These are phyloP conservation scores for Heterodera carotae DNA, from an alignment of 1,140 invertebrate species.

Conservation along the genomic window DNA sequence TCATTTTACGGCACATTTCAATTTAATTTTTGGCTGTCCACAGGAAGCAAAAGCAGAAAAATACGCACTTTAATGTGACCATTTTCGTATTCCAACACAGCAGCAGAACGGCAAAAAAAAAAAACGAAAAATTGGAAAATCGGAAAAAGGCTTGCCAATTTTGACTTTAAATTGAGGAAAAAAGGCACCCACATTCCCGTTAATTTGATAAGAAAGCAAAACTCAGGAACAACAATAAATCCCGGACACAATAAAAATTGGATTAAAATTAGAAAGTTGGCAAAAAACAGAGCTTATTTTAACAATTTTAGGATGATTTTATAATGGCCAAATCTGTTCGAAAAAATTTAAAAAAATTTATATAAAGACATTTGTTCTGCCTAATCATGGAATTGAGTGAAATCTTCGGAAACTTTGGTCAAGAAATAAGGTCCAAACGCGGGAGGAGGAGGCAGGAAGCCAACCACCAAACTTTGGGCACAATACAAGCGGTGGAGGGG, in stretches of 20 bases:
- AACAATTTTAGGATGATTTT: not conserved
- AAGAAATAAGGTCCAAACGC: too few species aligned
- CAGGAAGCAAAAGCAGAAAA: not conserved
- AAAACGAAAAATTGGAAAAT: not conserved
- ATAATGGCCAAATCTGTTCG: not conserved
- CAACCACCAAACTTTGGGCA: too few species aligned
- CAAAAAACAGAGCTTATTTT: not conserved
- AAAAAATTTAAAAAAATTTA: not conserved
- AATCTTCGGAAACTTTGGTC: too few species aligned
- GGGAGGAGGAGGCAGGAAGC: too few species aligned
- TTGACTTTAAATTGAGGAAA: not conserved
- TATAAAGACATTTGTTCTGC: too few species aligned
- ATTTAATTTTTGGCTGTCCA: not conserved
- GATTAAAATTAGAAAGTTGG: not conserved
- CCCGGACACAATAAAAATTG: not conserved
- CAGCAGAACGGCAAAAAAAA: not conserved
- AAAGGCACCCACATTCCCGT: not conserved
- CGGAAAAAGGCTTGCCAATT: too few species aligned
- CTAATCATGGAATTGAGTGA: too few species aligned
- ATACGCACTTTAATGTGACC: not conserved
- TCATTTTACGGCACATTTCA: not conserved
- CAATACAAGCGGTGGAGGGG: too few species aligned
- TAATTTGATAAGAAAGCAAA: not conserved
- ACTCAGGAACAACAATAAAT: not conserved
- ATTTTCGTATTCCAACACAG: not conserved